A percentile compares a stretch with the other conserved stretches of the same genome.
Evolutionary conservation across 2,113 vertebrate genomes (phyloP).

Genomic region (Symphodus melops): DNA sequence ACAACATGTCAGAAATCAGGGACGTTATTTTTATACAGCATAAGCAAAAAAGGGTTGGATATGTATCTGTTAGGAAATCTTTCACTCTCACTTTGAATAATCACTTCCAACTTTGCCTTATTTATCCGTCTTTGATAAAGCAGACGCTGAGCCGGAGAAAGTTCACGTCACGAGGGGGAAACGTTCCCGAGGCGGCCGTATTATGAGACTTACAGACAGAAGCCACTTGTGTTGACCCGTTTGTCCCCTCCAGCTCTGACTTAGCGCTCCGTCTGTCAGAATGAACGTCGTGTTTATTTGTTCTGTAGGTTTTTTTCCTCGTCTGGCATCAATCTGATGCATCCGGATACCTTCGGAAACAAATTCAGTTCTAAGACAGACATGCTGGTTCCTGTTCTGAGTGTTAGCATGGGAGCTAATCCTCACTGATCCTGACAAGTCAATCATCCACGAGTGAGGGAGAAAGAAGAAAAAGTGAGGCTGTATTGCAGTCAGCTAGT

Average conservation of each 20-base stretch:
- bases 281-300: slow-evolving; percentile 13
- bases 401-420: background rate
- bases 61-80: background rate
- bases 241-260: background rate
- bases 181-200: background rate
- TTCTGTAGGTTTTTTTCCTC: slow-evolving; percentile 22
- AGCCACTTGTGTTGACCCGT: background rate
- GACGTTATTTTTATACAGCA: slow-evolving; percentile 32
- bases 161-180: slow-evolving; percentile 8
- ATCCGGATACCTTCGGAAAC: background rate
- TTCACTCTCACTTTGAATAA: slow-evolving; percentile 13
- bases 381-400: background rate
- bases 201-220: background rate
- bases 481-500: background rate
- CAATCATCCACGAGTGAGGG: background rate
- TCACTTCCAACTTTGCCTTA: slow-evolving; percentile 45
- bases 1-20: slow-evolving; percentile 4
- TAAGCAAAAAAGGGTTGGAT: slow-evolving; percentile 12
- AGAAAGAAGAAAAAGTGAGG: background rate
- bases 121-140: slow-evolving; percentile 29
- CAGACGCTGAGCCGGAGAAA: slow-evolving; percentile 16
- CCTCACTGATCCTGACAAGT: slow-evolving; percentile 3
- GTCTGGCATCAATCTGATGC: background rate
- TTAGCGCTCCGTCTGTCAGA: background rate
- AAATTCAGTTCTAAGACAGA: slow-evolving; percentile 6